Conservation (phyloP, 2,113 vertebrate species). For the Ictidomys tridecemlineatus region DNA sequence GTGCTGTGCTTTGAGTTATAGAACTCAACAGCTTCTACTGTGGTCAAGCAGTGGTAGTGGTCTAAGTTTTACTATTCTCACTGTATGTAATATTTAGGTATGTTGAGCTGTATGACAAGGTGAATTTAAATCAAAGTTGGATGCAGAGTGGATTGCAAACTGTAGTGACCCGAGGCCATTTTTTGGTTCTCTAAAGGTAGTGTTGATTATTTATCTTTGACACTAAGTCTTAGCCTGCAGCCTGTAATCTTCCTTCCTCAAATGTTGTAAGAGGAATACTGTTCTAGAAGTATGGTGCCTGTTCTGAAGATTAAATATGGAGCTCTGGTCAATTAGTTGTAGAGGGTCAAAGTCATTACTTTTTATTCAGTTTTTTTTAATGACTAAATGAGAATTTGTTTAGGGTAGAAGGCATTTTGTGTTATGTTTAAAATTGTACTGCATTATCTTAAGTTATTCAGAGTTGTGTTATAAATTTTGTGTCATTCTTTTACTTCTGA, state of each 20-base stretch:
- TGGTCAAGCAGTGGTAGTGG: background rate
- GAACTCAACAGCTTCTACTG: background rate
- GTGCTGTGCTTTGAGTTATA: background rate
- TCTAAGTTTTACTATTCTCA: background rate
- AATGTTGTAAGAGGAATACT: background rate
- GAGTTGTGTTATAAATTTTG: background rate
- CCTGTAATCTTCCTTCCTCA: background rate
- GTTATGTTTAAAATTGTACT: background rate
- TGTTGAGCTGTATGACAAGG: slow-evolving; percentile 10
- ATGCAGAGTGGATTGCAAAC: background rate
- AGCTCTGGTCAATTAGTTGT: background rate
- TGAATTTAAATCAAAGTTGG: slow-evolving; percentile 57
- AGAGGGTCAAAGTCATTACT: background rate
- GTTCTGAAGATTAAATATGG: background rate
- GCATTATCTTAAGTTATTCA: background rate
- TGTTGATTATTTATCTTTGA: background rate
- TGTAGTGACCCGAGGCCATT: background rate
- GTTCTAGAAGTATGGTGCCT: background rate
- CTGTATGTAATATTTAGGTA: background rate
- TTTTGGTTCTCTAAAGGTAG: slow-evolving; percentile 25
- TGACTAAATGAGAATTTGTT: slow-evolving; percentile 42
- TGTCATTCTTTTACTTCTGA: background rate
- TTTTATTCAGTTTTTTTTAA: background rate
- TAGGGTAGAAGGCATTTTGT: background rate
- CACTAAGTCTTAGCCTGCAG: slow-evolving; percentile 11